Base-by-base conservation (phyloP, 2,888 invertebrate genomes). In the Cosmopolites sordidus region DNA sequence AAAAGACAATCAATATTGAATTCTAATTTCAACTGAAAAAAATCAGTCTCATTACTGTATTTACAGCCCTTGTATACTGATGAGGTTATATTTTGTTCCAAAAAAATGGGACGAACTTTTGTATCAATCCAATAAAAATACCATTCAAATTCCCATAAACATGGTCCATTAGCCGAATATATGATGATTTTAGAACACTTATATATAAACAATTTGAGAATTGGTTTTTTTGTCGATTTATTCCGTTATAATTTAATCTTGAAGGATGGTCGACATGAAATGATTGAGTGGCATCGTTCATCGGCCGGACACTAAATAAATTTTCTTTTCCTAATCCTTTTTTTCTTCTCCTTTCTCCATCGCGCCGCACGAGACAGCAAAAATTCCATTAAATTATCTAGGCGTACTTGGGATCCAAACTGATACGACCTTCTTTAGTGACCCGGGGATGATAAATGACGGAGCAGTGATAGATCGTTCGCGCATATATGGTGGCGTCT, bases 391-490 rank as follows among this genome's bases (percentile, higher is more conserved):
- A 64, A 60, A 62, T 54, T 58, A 56, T 58, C 60, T 59, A 16
- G 39, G 42, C 43, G 60, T 63, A 59, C 59, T 62, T 61, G 50
- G 56, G 50, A 53, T 48, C 43, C 42, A 48, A 33, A 49, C 43
- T 56, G 59, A 58, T 60, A 57, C 48, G 53, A 53, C 58, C 58
- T 55, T 51, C 50, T 52, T 56, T 49, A 58, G 58, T 60, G 62
- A 62, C 58, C 55, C 52, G 57, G 40, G 59, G 62, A 66, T 66
- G 66, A 66, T 66, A 63, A 64, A 66, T 65, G 64, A 56, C 58
- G 48, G 51, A 53, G 51, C 51, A 59, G 64, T 66, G 66, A 66
- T 66, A 63, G 65, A 66, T 65, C 62, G 61, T 61, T 65, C 61
- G 62, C 62, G 64, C 62, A 63, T 65, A 65, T 65, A 61, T 63